Evolutionary conservation across 2,888 invertebrate genomes (phyloP).

Genomic region (Sinopyrophorus schimmeli): DNA sequence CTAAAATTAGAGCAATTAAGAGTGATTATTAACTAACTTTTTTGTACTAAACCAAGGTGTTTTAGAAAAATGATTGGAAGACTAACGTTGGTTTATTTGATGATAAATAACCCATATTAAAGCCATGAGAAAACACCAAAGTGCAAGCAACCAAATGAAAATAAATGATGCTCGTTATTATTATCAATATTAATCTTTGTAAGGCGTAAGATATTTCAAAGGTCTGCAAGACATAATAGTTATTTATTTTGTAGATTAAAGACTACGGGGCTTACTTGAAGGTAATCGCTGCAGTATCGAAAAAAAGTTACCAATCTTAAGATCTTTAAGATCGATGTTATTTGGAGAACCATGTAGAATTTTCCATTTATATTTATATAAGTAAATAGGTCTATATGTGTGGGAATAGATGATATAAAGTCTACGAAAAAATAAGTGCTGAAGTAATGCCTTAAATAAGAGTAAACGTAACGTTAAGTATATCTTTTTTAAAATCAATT

Average conservation of each 20-base stretch:
- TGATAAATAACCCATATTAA: constrained; percentile 3
- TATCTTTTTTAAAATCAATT: constrained; percentile 4
- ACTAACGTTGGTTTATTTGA: too few relatives aligned
- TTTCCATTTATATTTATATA: neutral
- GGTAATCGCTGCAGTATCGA: constrained; percentile 26
- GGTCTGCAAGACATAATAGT: constrained; percentile 28
- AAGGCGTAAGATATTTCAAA: constrained; percentile 23
- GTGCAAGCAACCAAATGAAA: constrained; percentile 33
- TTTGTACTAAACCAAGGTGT: neutral
- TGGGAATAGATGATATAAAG: constrained; percentile 45
- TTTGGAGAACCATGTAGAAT: constrained; percentile 20
- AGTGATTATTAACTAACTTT: constrained; percentile 1
- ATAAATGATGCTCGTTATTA: constrained; percentile 27
- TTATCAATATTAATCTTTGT: constrained; percentile 23
- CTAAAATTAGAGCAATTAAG: constrained; percentile 2
- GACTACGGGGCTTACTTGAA: constrained; percentile 25
- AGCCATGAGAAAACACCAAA: constrained; percentile 20
- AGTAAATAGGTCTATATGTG: constrained; percentile 27
- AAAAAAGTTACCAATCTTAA: constrained; percentile 34
- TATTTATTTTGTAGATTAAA: neutral
- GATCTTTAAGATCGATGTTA: constrained; percentile 28
- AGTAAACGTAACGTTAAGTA: neutral
- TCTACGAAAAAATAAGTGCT: constrained; percentile 48
- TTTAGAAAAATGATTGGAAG: neutral
- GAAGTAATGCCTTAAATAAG: constrained; percentile 51